Evolutionary conservation across 2,113 vertebrate species (phyloP), one percentile per base, ranked within the genome.

Genomic region (Sebastes schlegelii): DNA sequence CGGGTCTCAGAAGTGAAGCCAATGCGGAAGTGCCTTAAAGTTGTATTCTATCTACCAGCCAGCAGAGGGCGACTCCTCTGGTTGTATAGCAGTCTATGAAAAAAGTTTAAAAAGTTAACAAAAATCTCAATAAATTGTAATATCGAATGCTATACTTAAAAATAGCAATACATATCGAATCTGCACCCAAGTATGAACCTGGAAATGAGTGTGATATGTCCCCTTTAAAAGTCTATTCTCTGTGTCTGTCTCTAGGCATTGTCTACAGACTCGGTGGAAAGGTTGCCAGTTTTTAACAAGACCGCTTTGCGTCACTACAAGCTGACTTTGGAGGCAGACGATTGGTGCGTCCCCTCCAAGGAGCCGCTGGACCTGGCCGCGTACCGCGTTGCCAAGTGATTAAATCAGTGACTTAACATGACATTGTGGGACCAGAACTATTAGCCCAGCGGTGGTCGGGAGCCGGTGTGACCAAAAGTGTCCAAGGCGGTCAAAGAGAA

Each of bases 241-340:
- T 62, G 52, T 61, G 40, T 65, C 19, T 61, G 40, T 77, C 43
- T 40, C 40, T 77, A 98, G 97, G 97, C 96, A 2, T 89, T 97
- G 86, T 97, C 97, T 43, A 96, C 96, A 1, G 97, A 98, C 86
- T 97, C 97, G 0, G 96, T 97, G 92, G 97, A 98, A 85, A 93
- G 97, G 45, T 89, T 98, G 77, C 97, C 97, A 0, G 97, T 98
- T 55, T 97, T 97, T 83, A 97, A 97, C 94, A 97, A 97, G 92
- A 97, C 96, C 0, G 96, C 97, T 0, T 95, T 97, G 94, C 95
- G 96, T 48, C 96, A 97, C 92, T 98, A 98, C 90, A 97, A 96
- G 87, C 86, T 95, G 76, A 97, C 87, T 86, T 95, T 97, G 89
- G 97, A 97, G 86, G 97, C 94, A 0, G 97, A 97, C 0, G 97